Evolutionary conservation across 2,113 vertebrate species (phyloP).

Genomic region (Cochlearius cochlearius): DNA sequence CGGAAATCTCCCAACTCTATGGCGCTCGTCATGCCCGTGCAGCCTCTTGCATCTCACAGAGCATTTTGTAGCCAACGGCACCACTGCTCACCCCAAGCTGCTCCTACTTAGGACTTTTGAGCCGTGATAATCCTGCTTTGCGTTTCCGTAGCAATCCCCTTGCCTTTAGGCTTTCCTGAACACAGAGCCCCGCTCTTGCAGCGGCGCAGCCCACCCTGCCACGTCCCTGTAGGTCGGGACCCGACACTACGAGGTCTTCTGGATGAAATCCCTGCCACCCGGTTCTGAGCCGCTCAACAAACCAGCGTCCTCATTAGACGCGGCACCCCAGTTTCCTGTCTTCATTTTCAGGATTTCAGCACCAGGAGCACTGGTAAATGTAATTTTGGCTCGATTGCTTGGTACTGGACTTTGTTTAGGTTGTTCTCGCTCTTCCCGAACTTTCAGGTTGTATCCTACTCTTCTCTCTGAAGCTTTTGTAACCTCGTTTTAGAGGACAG

Average conservation of each 20-base stretch:
- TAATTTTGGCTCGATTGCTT: not conserved
- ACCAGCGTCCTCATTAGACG: not conserved
- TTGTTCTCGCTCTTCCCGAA: not conserved
- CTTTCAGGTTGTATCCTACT: not conserved
- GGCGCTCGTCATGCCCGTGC: not conserved
- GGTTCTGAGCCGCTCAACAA: not conserved
- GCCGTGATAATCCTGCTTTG: not conserved
- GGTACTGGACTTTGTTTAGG: not conserved
- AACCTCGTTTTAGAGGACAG: not conserved
- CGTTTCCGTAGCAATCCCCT: not conserved
- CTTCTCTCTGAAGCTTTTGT: not conserved
- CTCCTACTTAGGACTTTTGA: not conserved
- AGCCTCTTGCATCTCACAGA: not conserved
- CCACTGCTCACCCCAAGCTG: not conserved
- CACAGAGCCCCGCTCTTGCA: not conserved
- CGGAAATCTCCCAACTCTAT: not conserved
- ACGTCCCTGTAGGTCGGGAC: not conserved
- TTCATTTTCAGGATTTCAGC: not conserved
- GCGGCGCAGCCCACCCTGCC: not conserved
- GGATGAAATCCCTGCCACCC: not conserved
- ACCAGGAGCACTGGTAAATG: not conserved
- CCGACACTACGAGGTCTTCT: not conserved
- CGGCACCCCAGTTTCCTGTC: not conserved
- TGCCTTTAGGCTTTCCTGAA: not conserved
- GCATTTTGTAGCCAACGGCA: not conserved